Evolutionary conservation across 2,888 invertebrate species (phyloP), one percentile per base, ranked within the genome.

Genomic region (Heliconius erato): DNA sequence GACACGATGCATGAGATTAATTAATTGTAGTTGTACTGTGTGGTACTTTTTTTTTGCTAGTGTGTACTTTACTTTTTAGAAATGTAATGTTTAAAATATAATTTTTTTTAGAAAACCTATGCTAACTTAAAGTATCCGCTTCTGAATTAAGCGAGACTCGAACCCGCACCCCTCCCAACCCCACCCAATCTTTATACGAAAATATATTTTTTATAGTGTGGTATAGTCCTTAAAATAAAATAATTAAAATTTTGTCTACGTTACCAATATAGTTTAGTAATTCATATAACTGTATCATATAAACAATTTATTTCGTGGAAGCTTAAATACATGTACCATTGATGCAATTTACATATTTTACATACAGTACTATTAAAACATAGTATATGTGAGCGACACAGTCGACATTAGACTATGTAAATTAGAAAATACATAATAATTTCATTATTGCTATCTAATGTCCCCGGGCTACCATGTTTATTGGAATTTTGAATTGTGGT

Each of bases 1-100:
- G 94, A 0, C 91, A 93, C 23, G 86, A 84, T 65, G 49, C 35
- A 44, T 54, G 65, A n/a, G 78, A 83, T 59, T 82, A 76, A 16
- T 28, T 16, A 67, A 67, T 6, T 14, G 2, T 67, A 26, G 14
- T 26, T 49, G 16, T 49, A 7, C 54, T 23, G 7, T 54, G 23
- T 19, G 54, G 7, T 54, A 54, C 7, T 16, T 54, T 12, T 19
- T 3, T 54, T 54, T 54, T 54, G 6, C 19, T 54, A 2, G 6
- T 54, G 49, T 54, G 49, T 54, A 54, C 19, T 19, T 23, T 0
- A 23, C 54, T 54, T 0, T 54, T 23, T 54, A 54, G 54, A 23
- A 54, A 54, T 28, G 28, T 28, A 28, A 28, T 28, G 28, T 28
- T n/a, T n/a, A n/a, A n/a, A n/a, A n/a, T n/a, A n/a, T n/a, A n/a